Conservation (phyloP, 2,888 invertebrate genomes). For the Apotomis turbidana region DNA sequence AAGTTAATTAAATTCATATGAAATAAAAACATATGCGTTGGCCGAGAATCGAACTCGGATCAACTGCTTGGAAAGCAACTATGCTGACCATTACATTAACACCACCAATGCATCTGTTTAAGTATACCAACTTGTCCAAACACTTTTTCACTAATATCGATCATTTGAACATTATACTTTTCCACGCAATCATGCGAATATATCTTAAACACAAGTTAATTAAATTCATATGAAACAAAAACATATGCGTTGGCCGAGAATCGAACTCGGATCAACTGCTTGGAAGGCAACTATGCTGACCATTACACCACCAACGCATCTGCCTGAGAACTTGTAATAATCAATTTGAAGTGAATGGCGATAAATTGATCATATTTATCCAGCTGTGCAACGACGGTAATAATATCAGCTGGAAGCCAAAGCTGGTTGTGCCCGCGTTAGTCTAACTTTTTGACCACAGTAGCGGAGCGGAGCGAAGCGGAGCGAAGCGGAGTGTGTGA, state of each 20-base stretch:
- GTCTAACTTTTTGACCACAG: too few species aligned
- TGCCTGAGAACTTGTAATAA: neutral
- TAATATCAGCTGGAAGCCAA: too few species aligned
- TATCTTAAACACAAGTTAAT: neutral
- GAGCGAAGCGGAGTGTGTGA: too few species aligned
- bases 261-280: slow-evolving; percentile 58
- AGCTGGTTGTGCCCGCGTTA: too few species aligned
- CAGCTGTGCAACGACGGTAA: neutral
- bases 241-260: slow-evolving; percentile 52
- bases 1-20: neutral
- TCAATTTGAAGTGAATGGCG: neutral
- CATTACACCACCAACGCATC: slow-evolving; percentile 54
- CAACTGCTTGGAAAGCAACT: slow-evolving; percentile 85
- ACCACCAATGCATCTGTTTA: slow-evolving; percentile 76
- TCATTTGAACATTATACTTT: too few species aligned
- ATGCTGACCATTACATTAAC: slow-evolving; percentile 85
- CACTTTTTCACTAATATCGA: too few species aligned
- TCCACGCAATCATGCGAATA: neutral
- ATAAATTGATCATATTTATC: neutral
- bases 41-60: slow-evolving; percentile 80
- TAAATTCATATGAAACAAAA: slow-evolving; percentile 9
- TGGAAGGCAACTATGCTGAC: slow-evolving; percentile 58
- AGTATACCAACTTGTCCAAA: neutral
- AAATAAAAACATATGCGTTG: slow-evolving; percentile 18
- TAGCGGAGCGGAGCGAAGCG: too few species aligned